A percentile compares a stretch with the other conserved stretches of the same genome.
phyloP scores from a whole-genome alignment of 2,113 vertebrate species.

The Atlantisia rogersi region DNA sequence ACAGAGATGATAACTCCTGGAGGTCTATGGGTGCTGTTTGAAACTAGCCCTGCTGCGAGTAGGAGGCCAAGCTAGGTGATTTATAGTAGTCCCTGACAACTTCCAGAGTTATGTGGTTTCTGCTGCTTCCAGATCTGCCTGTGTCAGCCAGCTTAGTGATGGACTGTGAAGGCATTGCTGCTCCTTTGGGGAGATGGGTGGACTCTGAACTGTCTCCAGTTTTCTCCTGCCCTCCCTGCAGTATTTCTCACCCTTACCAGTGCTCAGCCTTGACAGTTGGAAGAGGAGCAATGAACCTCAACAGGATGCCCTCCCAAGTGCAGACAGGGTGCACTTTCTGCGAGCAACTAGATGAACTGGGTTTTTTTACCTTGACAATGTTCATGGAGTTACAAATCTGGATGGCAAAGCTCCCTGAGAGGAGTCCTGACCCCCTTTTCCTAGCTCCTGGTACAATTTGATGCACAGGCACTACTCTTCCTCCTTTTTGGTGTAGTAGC shows the following conservation, averaged over 20 bases:
- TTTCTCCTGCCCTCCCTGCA: neutral
- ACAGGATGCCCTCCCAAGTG: neutral
- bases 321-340: neutral
- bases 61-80: neutral
- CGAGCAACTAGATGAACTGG: neutral
- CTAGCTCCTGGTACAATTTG: accelerated
- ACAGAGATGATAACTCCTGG: neutral
- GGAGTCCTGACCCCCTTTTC: neutral
- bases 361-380: neutral
- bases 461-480: accelerated
- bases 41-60: neutral
- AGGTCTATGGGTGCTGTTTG: neutral
- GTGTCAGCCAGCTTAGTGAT: neutral
- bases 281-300: neutral
- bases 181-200: accelerated
- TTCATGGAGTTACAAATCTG: neutral
- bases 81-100: neutral
- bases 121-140: neutral
- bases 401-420: accelerated
- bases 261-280: neutral
- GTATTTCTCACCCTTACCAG: neutral
- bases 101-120: neutral
- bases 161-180: neutral
- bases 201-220: neutral
- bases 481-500: neutral